Percentiles rank a stretch among this genome's conserved stretches.
Evolutionary conservation across 2,797 vertebrate species (phyloP).

Genomic region (Argya squamiceps): DNA sequence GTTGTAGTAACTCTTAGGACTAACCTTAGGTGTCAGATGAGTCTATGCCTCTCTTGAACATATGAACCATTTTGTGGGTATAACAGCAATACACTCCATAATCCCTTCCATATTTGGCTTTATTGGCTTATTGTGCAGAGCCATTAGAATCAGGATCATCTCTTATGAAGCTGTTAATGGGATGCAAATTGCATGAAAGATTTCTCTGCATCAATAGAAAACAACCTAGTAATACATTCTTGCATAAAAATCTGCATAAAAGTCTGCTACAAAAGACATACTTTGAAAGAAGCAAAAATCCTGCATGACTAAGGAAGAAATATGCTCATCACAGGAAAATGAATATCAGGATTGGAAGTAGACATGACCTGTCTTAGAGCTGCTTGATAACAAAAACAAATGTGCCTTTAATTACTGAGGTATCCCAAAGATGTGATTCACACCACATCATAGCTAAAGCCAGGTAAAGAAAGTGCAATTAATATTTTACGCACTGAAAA

Average conservation of each 20-base stretch:
- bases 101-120: conserved; percentile 50
- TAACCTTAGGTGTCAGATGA: conserved; percentile 17
- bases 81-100: not conserved
- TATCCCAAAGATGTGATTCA: accelerated
- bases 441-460: not conserved
- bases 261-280: conserved; percentile 10
- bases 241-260: conserved; percentile 51
- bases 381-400: not conserved
- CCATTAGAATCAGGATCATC: conserved; percentile 22
- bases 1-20: not conserved
- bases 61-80: not conserved
- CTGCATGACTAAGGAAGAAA: not conserved
- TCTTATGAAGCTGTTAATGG: conserved; percentile 60
- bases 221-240: conserved; percentile 36
- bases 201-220: conserved; percentile 50
- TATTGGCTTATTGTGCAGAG: conserved; percentile 52
- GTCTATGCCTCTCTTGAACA: not conserved
- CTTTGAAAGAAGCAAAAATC: conserved; percentile 10
- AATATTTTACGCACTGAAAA: not conserved
- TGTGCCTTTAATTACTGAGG: not conserved
- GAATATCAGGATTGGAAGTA: not conserved
- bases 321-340: not conserved
- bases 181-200: conserved; percentile 59
- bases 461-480: not conserved
- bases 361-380: not conserved